Evolutionary conservation across 1,140 invertebrate genomes (phyloP).

Genomic region (Aradophagus sp.): DNA sequence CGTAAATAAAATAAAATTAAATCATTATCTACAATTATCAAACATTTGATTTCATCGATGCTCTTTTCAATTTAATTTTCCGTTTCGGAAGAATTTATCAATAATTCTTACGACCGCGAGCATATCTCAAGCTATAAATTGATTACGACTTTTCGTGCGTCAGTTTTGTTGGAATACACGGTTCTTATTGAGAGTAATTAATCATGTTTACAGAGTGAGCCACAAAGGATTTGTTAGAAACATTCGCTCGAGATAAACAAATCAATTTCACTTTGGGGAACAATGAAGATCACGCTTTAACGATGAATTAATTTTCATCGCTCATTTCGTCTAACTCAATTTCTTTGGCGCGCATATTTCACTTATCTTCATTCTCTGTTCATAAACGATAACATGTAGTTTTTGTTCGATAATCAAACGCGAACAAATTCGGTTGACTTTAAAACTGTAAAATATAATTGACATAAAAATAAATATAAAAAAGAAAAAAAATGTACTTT

Average conservation of each 20-base stretch:
- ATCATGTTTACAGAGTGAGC: slow-evolving; percentile 19
- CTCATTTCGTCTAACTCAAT: slow-evolving; percentile 15
- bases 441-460: too few species aligned
- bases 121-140: too few species aligned
- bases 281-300: slow-evolving; percentile 21
- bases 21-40: not conserved
- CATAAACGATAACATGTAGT: slow-evolving; percentile 1
- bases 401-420: slow-evolving; percentile 3
- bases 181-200: too few species aligned
- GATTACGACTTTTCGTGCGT: too few species aligned
- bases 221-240: slow-evolving; percentile 8
- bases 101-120: too few species aligned
- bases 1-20: too few species aligned
- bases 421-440: too few species aligned
- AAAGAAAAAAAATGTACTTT: not conserved
- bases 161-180: too few species aligned
- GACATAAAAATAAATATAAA: slow-evolving; percentile 1
- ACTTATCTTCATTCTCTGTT: slow-evolving; percentile 17
- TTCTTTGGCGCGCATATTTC: not conserved
- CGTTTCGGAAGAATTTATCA: too few species aligned
- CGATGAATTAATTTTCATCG: slow-evolving; percentile 28
- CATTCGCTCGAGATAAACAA: slow-evolving; percentile 12
- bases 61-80: not conserved
- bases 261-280: slow-evolving; percentile 31
- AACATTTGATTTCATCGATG: not conserved